Percentiles rank a stretch among this genome's conserved stretches.
Evolutionary conservation across 2,888 invertebrate genomes (phyloP).

Genomic region (Brachyptera risi): DNA sequence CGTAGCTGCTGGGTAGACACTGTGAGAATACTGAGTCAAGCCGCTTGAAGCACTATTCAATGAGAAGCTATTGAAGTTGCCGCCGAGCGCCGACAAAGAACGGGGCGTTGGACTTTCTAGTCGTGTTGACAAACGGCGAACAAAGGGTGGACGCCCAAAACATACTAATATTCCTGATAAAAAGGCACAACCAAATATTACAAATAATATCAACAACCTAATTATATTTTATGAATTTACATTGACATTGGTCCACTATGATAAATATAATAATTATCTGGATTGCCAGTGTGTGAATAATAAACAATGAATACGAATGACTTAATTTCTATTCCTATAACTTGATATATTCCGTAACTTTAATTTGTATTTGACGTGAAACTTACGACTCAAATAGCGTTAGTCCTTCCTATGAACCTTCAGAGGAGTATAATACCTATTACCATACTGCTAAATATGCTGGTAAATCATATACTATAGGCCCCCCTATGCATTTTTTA

Average conservation of each 20-base stretch:
- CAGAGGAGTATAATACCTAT: no score
- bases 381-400: no score
- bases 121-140: slow-evolving; percentile 63
- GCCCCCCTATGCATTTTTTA: no score
- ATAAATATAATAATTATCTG: no score
- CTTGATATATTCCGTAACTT: no score
- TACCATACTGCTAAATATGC: no score
- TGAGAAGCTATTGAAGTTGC: slow-evolving; percentile 29
- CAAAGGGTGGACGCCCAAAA: slow-evolving; percentile 71
- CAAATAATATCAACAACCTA: not conserved
- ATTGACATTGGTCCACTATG: not conserved
- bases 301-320: no score
- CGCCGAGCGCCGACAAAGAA: slow-evolving; percentile 67
- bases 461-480: no score
- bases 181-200: slow-evolving; percentile 9
- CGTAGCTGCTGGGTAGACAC: slow-evolving; percentile 36
- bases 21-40: slow-evolving; percentile 36
- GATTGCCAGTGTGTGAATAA: no score
- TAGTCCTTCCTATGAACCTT: no score
- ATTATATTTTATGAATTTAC: not conserved
- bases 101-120: slow-evolving; percentile 75
- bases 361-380: no score
- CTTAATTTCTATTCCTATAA: no score
- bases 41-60: slow-evolving; percentile 16
- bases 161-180: slow-evolving; percentile 67